Conservation (phyloP, 2,113 vertebrate genomes). For the Sardina pilchardus region DNA sequence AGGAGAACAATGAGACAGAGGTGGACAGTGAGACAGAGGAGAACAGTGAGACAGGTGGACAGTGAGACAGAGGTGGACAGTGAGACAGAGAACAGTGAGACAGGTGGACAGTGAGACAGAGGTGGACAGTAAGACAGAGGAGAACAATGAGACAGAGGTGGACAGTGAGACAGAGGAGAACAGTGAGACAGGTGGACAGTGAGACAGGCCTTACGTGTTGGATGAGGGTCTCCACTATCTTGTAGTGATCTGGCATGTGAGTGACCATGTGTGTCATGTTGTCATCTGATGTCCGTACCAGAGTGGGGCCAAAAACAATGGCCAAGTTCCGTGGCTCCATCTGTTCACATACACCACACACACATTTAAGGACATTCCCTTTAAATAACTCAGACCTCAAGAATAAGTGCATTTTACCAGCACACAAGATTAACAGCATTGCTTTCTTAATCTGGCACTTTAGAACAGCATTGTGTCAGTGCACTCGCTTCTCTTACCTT, state of each 20-base stretch:
- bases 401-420: no score
- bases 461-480: not conserved
- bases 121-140: not conserved
- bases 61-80: no score
- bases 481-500: slow-evolving; percentile 73
- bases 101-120: no score
- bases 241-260: slow-evolving; percentile 98
- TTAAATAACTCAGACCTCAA: no score
- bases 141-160: no score
- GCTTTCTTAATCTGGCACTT: no score
- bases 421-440: no score
- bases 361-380: not conserved
- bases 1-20: no score
- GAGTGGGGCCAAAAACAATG: slow-evolving; percentile 96
- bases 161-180: not conserved
- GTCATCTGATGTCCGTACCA: slow-evolving; percentile 95
- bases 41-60: no score
- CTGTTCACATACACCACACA: slow-evolving; percentile 59
- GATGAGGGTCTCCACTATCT: slow-evolving; percentile 98
- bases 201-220: slow-evolving; percentile 84
- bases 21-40: no score
- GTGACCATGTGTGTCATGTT: slow-evolving; percentile 99
- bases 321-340: slow-evolving; percentile 99
- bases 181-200: no score
- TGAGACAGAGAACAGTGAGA: no score